Percentiles rank a stretch among this genome's conserved stretches.
These are phyloP conservation scores for Casuarius casuarius DNA, from an alignment of 2,113 vertebrate genomes.

Conservation along the genomic window DNA sequence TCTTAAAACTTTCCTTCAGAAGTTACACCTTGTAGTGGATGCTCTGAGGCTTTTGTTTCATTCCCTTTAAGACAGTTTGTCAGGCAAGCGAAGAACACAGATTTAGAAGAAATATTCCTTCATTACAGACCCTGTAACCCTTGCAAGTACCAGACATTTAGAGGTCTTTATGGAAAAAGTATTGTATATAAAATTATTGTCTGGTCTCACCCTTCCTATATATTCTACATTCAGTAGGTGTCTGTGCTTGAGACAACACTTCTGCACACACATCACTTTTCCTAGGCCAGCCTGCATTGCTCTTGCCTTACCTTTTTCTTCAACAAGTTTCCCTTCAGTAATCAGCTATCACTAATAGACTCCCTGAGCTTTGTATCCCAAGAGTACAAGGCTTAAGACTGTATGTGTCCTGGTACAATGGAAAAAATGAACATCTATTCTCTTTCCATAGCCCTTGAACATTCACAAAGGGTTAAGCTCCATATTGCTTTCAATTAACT, in stretches of 20 bases:
- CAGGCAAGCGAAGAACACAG: background rate
- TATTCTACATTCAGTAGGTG: background rate
- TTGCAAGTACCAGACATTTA: background rate
- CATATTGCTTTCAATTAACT: slow-evolving; percentile 63
- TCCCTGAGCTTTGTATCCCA: background rate
- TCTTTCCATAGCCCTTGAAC: slow-evolving; percentile 20
- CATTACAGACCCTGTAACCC: background rate
- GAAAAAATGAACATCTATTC: background rate
- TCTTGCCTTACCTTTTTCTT: background rate
- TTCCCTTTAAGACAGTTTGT: background rate
- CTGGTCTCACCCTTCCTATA: background rate
- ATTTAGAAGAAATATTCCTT: background rate
- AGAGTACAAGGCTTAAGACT: background rate
- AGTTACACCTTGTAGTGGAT: background rate
- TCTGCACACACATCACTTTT: background rate
- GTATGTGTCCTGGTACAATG: background rate
- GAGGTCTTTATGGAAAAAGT: background rate
- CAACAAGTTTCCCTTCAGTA: background rate
- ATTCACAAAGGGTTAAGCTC: slow-evolving; percentile 42
- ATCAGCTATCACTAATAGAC: background rate
- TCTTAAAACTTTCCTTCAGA: background rate
- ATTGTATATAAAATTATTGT: background rate
- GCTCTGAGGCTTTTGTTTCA: background rate
- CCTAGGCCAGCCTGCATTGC: background rate
- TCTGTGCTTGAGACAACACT: background rate